Evolutionary conservation across 64 coral and sea anemone species (phyloP), one percentile per base, ranked within the genome.

Genomic region (Pachyseris speciosa): DNA sequence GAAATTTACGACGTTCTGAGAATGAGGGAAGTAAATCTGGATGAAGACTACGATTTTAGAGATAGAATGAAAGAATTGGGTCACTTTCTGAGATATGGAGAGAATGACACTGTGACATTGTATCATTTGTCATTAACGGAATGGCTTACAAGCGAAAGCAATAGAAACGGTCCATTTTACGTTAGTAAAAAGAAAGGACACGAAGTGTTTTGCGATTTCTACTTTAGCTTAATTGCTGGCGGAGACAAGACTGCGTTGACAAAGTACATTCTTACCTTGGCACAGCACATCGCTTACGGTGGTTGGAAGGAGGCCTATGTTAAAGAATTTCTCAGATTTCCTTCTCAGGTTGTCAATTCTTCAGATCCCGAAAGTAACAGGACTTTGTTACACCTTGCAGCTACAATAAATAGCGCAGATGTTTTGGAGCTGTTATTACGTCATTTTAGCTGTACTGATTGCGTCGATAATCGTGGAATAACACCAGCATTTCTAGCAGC

Each of bases 401-500:
- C 92, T 31, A 53, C 64, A 6, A 69, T 78, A n/a, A 57, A 69
- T 16, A 91, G 27, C 66, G 32, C 88, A 13, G 65, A 83, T n/a
- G 64, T 91, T 19, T 6, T 91, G 3, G 66, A 91, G 17, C 8
- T 91, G 19, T 33, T 91, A 22, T 57, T 67, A 16, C 43, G 58
- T 8, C 60, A 69, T 41, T 91, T 91, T 69, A 32, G 24, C 15
- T 71, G 29, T 1, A 69, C 72, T 20, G 66, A 91, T 72, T 29
- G 19, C 25, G 0, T n/a, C 0, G 92, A 94, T 45, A 89, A 40
- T 37, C 64, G 41, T 19, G 86, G 92, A 37, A 59, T 67, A 51
- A 94, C 87, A 15, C 86, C 86, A 31, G 87, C 93, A 77, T 85
- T 94, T 94, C 28, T 66, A 16, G 93, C 93, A 2, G 93, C 68